Conservation (phyloP, 2,888 invertebrate species). For the Lasioglossum calceatum region DNA sequence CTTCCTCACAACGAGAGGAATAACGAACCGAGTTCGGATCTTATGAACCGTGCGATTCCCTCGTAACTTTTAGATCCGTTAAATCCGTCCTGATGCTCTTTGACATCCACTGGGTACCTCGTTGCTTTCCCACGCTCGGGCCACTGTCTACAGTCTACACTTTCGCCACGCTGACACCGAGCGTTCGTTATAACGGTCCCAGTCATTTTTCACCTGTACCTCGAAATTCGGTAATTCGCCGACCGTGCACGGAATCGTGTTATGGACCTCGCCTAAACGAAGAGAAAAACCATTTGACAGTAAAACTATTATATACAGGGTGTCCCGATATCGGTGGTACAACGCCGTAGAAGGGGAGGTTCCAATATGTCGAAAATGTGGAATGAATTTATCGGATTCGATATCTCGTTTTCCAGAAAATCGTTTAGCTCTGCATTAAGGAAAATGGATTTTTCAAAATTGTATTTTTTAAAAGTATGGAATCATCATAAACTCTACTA, state of each 20-base stretch:
- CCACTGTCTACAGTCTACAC: constrained; percentile 4
- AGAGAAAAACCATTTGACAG: neutral
- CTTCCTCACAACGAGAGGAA: constrained; percentile 60
- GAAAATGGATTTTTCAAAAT: too few relatives aligned
- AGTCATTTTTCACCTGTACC: neutral
- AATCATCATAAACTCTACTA: too few relatives aligned
- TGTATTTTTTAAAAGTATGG: too few relatives aligned
- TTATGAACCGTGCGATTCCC: constrained; percentile 64
- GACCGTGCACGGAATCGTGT: neutral
- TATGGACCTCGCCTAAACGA: neutral
- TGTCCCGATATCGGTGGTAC: neutral
- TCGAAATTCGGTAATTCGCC: neutral
- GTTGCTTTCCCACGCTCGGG: constrained; percentile 24
- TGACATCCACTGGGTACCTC: constrained; percentile 37
- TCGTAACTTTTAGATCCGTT: constrained; percentile 71
- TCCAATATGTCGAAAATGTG: neutral
- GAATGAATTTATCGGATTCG: neutral
- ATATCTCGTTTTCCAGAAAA: too few relatives aligned
- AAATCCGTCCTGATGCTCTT: constrained; percentile 54
- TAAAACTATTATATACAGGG: neutral
- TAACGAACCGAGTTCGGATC: constrained; percentile 63
- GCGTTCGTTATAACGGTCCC: neutral
- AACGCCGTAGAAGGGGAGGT: neutral
- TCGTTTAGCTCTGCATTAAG: too few relatives aligned
- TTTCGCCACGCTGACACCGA: neutral